Conservation (phyloP, 1,140 invertebrate genomes). For the Drosophila jambulina region DNA sequence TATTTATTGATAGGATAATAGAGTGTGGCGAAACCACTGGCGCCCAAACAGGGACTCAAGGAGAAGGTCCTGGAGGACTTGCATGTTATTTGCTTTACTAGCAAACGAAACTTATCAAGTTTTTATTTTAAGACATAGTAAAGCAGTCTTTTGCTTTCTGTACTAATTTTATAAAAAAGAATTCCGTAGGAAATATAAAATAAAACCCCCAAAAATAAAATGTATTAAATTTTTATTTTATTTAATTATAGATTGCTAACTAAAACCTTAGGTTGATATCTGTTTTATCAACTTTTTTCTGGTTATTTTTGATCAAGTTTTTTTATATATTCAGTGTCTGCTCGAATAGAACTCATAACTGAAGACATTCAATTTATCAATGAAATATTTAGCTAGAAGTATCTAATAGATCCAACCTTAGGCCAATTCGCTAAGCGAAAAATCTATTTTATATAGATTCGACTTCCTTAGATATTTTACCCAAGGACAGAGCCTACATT, state of each 20-base stretch:
- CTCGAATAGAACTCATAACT: neutral
- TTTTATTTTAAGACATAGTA: neutral
- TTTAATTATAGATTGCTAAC: no score
- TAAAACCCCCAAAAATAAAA: neutral
- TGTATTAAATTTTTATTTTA: neutral
- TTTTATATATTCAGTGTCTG: neutral
- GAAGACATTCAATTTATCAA: conserved; percentile 9
- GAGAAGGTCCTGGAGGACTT: neutral
- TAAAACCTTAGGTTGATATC: neutral
- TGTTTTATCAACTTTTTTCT: no score
- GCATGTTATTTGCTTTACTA: neutral
- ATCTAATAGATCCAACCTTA: conserved; percentile 23
- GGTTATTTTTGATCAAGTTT: no score
- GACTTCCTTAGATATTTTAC: conserved; percentile 1
- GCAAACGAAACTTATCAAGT: neutral
- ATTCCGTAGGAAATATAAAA: neutral
- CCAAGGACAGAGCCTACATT: conserved; percentile 8
- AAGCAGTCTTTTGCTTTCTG: no score
- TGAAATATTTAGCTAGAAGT: conserved; percentile 17
- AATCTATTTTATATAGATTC: neutral
- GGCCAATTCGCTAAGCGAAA: conserved; percentile 1
- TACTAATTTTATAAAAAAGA: neutral
- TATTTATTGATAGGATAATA: neutral
- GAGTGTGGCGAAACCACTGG: neutral
- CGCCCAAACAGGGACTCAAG: neutral